These are phyloP conservation scores for Cheilosia pagana DNA, from an alignment of 2,888 invertebrate species.

Conservation along the genomic window DNA sequence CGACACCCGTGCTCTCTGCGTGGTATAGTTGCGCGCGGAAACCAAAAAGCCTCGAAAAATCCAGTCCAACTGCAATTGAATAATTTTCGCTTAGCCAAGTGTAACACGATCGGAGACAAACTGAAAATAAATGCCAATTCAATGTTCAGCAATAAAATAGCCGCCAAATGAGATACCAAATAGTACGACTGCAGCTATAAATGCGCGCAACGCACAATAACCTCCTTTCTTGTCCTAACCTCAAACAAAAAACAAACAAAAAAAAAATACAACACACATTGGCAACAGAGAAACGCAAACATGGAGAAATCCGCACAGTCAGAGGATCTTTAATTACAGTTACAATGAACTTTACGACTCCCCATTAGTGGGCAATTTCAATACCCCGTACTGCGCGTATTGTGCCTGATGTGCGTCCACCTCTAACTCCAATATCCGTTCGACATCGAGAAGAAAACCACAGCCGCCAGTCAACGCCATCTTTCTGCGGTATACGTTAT, in stretches of 20 bases:
- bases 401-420: too few relatives aligned
- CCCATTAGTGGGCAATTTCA: conserved; percentile 74
- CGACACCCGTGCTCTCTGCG: conserved; percentile 23
- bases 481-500: conserved; percentile 17
- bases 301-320: conserved; percentile 68
- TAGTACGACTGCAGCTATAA: conserved; percentile 48
- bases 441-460: conserved; percentile 37
- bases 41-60: conserved; percentile 12
- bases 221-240: conserved; percentile 72
- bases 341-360: conserved; percentile 74
- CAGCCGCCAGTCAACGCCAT: conserved; percentile 24
- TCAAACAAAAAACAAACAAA: conserved; percentile 36
- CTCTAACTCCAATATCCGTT: conserved; percentile 56
- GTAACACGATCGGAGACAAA: conserved; percentile 64
- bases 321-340: conserved; percentile 75
- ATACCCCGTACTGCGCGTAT: conserved; percentile 36
- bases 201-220: conserved; percentile 70
- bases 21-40: not conserved
- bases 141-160: conserved; percentile 52
- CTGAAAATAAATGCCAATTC: conserved; percentile 55
- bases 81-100: conserved; percentile 38
- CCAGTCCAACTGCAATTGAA: conserved; percentile 36
- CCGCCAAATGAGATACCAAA: conserved; percentile 31
- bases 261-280: conserved; percentile 6
- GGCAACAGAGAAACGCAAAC: conserved; percentile 52